A percentile compares a stretch with the other conserved stretches of the same genome.
These are phyloP conservation scores for Brienomyrus brachyistius DNA, from an alignment of 2,113 vertebrate species.

Conservation along the genomic window DNA sequence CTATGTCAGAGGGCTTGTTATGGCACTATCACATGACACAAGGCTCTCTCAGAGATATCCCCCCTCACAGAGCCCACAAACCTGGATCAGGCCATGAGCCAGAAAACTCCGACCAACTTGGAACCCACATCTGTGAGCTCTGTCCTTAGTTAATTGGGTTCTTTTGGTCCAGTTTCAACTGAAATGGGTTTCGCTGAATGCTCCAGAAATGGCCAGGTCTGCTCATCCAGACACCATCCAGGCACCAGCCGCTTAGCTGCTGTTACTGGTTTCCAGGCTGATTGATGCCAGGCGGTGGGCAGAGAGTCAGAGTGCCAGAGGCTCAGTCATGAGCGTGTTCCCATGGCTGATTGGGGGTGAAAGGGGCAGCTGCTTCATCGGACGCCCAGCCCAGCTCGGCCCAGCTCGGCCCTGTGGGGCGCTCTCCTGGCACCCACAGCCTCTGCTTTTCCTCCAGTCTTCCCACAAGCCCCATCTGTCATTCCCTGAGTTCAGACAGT, in stretches of 20 bases:
- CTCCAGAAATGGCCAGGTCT: not conserved
- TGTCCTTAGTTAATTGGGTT: not conserved
- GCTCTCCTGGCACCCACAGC: not conserved
- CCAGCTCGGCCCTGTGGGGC: not conserved
- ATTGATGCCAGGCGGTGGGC: not conserved
- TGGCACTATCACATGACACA: not conserved
- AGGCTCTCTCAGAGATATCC: not conserved
- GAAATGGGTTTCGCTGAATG: not conserved
- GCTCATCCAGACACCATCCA: not conserved
- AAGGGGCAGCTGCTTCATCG: not conserved
- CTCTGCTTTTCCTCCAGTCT: not conserved
- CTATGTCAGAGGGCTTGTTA: conserved; percentile 1
- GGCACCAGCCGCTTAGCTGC: not conserved
- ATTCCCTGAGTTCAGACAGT: not conserved
- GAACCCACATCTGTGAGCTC: not conserved
- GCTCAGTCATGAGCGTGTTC: not conserved
- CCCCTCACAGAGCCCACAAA: not conserved
- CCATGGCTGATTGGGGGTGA: not conserved
- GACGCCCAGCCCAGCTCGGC: not conserved
- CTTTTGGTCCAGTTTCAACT: not conserved
- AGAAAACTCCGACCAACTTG: not conserved
- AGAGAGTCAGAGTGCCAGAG: not conserved
- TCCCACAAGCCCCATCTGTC: not conserved
- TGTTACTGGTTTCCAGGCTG: not conserved
- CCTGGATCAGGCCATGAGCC: not conserved